These are phyloP conservation scores for Artibeus jamaicensis DNA, from an alignment of 2,797 vertebrate genomes.

Conservation along the genomic window DNA sequence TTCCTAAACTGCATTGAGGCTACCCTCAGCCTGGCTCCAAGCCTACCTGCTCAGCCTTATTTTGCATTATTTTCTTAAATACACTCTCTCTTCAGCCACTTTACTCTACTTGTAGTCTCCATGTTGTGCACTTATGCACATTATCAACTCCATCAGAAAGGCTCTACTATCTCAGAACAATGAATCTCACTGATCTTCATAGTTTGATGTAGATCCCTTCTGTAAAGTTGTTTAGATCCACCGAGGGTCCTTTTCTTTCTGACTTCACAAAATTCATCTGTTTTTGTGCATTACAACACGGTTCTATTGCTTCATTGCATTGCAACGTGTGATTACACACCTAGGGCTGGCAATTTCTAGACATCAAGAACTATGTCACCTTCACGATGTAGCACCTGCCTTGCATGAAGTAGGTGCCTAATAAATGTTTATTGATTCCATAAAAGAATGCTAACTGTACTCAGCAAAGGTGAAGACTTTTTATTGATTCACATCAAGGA, in stretches of 20 bases:
- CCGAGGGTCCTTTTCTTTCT: background rate
- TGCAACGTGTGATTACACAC: background rate
- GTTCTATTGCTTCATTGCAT: background rate
- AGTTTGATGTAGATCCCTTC: background rate
- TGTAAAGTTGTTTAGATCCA: background rate
- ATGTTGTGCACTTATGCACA: background rate
- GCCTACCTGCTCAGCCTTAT: background rate
- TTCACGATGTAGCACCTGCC: background rate
- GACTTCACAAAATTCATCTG: background rate
- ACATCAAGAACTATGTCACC: background rate
- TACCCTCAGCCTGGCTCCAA: background rate
- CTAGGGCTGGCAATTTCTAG: background rate
- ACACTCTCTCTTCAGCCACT: background rate
- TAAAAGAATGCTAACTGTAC: background rate
- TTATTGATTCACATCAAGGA: constrained; percentile 41
- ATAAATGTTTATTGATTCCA: background rate
- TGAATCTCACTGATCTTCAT: background rate
- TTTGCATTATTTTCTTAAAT: background rate
- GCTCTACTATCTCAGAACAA: background rate
- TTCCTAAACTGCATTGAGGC: background rate
- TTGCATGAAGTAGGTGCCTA: background rate
- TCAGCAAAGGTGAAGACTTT: background rate
- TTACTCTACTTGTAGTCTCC: background rate
- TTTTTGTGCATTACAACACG: background rate
- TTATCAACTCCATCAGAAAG: background rate